A percentile compares a stretch with the other conserved stretches of the same genome.
phyloP scores from a whole-genome alignment of 2,888 invertebrate genomes.

The Holacanthella duospinosa region DNA sequence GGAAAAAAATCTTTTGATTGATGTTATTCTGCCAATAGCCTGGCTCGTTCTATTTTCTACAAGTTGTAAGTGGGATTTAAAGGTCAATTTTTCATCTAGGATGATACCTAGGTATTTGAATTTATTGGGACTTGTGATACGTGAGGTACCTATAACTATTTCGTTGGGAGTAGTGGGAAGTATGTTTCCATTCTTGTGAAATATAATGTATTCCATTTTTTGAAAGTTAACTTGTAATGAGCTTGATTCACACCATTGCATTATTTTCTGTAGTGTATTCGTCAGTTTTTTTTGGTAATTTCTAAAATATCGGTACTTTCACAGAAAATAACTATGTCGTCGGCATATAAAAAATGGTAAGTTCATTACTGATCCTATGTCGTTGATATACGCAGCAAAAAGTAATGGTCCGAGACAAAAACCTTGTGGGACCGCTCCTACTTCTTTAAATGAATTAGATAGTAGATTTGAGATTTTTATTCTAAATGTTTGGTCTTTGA shows the following conservation, averaged over 20 bases:
- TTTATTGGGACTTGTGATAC: no score
- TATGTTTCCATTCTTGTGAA: no score
- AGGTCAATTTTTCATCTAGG: neutral
- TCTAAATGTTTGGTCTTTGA: neutral
- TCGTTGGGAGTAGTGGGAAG: no score
- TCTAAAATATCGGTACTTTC: neutral
- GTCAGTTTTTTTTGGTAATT: neutral
- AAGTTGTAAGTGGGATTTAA: neutral
- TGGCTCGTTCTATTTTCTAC: neutral
- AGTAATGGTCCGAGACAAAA: constrained; percentile 5
- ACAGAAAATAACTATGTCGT: constrained; percentile 5
- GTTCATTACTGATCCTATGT: neutral
- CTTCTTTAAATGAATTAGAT: neutral
- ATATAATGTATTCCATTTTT: no score
- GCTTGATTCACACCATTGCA: no score
- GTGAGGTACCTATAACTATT: no score
- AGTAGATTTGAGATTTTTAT: constrained; percentile 2
- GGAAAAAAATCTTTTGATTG: neutral
- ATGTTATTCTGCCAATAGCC: neutral
- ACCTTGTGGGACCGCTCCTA: constrained; percentile 7
- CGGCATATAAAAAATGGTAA: constrained; percentile 7
- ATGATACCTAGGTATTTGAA: constrained; percentile 10
- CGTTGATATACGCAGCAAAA: neutral
- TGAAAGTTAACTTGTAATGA: no score
- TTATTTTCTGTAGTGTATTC: no score